phyloP scores from a whole-genome alignment of 2,113 vertebrate genomes.

The Cochlearius cochlearius region DNA sequence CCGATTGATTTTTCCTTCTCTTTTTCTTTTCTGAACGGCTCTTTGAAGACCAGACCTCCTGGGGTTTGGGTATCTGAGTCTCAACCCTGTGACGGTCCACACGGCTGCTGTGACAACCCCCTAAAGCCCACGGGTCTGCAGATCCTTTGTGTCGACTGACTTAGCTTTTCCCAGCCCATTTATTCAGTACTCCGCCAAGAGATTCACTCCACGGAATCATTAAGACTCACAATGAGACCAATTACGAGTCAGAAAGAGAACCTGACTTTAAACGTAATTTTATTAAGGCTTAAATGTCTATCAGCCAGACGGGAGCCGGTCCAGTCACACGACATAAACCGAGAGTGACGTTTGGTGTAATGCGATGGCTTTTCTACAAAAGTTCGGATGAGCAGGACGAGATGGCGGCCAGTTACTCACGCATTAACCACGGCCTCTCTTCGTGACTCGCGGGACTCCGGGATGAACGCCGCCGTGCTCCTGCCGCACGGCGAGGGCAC shows the following conservation, averaged over 20 bases:
- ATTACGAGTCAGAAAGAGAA: neutral
- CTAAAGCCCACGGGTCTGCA: accelerated
- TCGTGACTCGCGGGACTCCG: neutral
- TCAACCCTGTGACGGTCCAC: neutral
- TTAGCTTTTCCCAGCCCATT: neutral
- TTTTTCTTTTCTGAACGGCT: neutral
- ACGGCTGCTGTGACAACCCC: neutral
- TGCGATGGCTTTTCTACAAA: neutral
- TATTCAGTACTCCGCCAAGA: neutral
- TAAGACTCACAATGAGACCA: neutral
- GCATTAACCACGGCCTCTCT: neutral
- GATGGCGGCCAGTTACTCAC: neutral
- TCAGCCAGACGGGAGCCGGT: constrained; percentile 15
- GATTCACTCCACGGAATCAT: neutral
- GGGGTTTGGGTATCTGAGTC: accelerated
- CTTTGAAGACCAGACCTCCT: neutral
- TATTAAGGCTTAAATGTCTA: constrained; percentile 69
- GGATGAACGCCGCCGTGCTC: neutral
- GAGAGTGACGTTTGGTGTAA: neutral
- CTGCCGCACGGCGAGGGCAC: neutral
- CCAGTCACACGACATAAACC: neutral
- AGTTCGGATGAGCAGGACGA: neutral
- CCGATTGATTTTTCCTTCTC: neutral
- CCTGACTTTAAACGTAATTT: constrained; percentile 9
- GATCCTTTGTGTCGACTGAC: accelerated